Percentiles rank a stretch among this genome's conserved stretches.
Conservation (phyloP, 2,888 invertebrate genomes). For the Epiblema foenella region DNA sequence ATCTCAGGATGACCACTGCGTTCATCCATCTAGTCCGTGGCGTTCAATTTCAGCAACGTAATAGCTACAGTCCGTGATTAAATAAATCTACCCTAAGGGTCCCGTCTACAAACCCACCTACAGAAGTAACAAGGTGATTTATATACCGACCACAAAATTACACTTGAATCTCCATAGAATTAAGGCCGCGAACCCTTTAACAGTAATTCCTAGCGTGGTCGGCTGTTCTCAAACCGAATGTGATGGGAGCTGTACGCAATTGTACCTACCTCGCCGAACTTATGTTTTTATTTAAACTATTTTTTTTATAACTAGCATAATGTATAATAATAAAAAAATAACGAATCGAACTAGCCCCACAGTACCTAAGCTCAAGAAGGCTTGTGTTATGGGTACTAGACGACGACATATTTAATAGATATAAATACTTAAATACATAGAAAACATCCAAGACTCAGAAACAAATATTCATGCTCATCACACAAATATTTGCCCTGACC, state of each 20-base stretch:
- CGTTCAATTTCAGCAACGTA: conserved; percentile 40
- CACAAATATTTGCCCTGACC: too few relatives aligned
- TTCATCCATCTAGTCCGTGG: conserved; percentile 39
- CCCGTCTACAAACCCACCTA: conserved; percentile 44
- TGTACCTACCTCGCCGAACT: neutral
- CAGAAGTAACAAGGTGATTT: conserved; percentile 54
- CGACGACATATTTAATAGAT: too few relatives aligned
- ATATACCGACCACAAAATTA: conserved; percentile 58
- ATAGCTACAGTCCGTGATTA: conserved; percentile 42
- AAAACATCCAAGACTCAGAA: too few relatives aligned
- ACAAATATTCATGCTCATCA: too few relatives aligned
- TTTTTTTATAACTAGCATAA: too few relatives aligned
- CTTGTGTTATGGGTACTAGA: too few relatives aligned
- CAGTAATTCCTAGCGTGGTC: conserved; percentile 56
- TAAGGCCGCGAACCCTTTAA: conserved; percentile 62
- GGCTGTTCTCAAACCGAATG: conserved; percentile 46
- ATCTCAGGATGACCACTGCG: conserved; percentile 33
- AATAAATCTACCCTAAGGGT: conserved; percentile 42
- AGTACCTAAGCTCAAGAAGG: too few relatives aligned
- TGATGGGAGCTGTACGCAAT: neutral
- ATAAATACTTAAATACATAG: too few relatives aligned
- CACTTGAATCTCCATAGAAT: conserved; percentile 63
- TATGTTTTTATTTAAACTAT: neutral
- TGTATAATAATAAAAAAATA: too few relatives aligned
- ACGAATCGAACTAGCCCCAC: too few relatives aligned